Percentiles rank a stretch among this genome's conserved stretches.
phyloP scores from a whole-genome alignment of 1,140 invertebrate genomes.

The Cephus cinctus region DNA sequence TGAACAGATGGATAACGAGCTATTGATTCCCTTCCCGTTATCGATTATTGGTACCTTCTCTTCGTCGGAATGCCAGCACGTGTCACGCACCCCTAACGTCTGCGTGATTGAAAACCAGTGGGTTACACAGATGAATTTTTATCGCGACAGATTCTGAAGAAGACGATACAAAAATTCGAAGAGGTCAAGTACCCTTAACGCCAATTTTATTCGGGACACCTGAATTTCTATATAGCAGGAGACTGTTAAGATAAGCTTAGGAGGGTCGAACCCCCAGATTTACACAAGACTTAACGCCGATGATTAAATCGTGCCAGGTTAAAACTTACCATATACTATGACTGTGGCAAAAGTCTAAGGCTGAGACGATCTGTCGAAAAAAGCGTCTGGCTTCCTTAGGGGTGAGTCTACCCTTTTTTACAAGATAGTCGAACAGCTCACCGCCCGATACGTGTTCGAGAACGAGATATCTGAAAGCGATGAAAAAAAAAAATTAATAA shows the following conservation, averaged over 20 bases:
- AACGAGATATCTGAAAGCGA: slow-evolving; percentile 84
- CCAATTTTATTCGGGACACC: too few species aligned
- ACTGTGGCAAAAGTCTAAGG: slow-evolving; percentile 98
- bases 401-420: slow-evolving; percentile 96
- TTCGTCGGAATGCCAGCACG: too few species aligned
- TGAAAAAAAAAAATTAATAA: slow-evolving; percentile 20
- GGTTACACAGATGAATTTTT: too few species aligned
- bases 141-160: too few species aligned
- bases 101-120: too few species aligned
- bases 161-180: too few species aligned
- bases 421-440: slow-evolving; percentile 98
- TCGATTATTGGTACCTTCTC: too few species aligned
- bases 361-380: slow-evolving; percentile 99
- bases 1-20: too few species aligned
- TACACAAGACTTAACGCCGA: too few species aligned
- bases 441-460: slow-evolving; percentile 98
- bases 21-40: background rate
- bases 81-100: too few species aligned
- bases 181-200: too few species aligned
- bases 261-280: too few species aligned
- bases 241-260: background rate
- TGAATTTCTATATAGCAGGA: background rate
- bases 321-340: slow-evolving; percentile 96
- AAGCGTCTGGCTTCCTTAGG: slow-evolving; percentile 98
- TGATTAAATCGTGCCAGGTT: background rate